Base-by-base conservation (phyloP, 2,113 vertebrate species). In the Anser brachyrhynchus region DNA sequence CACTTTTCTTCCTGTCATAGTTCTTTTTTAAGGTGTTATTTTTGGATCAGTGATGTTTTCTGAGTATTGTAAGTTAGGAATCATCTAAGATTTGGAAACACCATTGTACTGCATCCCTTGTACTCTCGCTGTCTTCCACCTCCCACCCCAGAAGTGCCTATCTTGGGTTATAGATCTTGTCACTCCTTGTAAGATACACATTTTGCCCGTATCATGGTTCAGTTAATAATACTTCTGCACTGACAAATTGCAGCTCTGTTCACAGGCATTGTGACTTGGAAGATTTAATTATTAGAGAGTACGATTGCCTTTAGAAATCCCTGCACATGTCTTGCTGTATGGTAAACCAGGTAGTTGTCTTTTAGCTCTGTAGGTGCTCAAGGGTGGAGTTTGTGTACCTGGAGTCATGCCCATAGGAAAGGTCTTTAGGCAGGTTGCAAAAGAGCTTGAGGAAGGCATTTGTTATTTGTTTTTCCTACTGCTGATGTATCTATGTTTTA, bases 41-140 rank as follows among this genome's bases (percentile, higher is more conserved):
- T 92, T 84, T 84, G 20, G 9, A 78, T 82, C 69, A 41, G 23
- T 67, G 57, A 44, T 18, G 61, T 74, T 87, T 87, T 91, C 31
- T 8, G 39, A 71, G 16, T 31, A 19, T 61, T 77, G 76, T 80
- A 49, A 83, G 31, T 74, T 41, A 70, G 64, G 76, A 92, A 49
- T 25, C 3, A 13, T 70, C 21, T 80, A 69, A 86, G n/a, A 88
- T 93, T 86, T 92, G 49, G 51, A 74, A 77, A 66, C 41, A 37
- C 3, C 5, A 2, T 71, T 49, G 20, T 72, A 41, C 22, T 55
- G 18, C 88, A 22, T 89, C 71, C 21, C 31, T 25, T 39, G 37
- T 33, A 49, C 23, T 35, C 5, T 3, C 58, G 41, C 83, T 94
- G n/a, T 52, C 81, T 90, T 43, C 55, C 22, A 21, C 71, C 7